phyloP scores from a whole-genome alignment of 2,888 invertebrate genomes.

The Vesta saturnalis region DNA sequence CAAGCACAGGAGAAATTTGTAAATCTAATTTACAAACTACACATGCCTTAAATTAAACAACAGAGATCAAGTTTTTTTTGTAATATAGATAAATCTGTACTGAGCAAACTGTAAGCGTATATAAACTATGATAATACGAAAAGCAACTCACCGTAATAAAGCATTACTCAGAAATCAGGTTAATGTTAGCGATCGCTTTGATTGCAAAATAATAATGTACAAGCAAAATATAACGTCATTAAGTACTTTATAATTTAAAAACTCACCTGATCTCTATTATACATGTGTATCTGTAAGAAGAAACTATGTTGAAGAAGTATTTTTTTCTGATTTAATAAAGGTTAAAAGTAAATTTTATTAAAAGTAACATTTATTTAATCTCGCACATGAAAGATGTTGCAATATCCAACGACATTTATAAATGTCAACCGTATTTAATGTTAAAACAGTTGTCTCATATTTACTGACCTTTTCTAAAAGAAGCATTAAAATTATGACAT shows the following conservation, averaged over 20 bases:
- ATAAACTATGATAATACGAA: too few relatives aligned
- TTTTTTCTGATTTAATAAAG: not conserved
- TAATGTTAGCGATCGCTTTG: not conserved
- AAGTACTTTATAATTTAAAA: too few relatives aligned
- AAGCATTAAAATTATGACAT: conserved; percentile 5
- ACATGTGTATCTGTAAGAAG: conserved; percentile 1
- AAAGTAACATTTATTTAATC: not conserved
- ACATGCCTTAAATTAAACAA: too few relatives aligned
- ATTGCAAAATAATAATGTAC: not conserved
- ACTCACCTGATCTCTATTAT: conserved; percentile 1
- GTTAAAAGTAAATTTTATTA: not conserved
- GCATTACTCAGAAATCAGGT: too few relatives aligned
- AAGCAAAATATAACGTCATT: not conserved
- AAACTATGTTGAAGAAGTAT: not conserved
- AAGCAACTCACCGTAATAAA: too few relatives aligned
- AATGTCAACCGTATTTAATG: conserved; percentile 10
- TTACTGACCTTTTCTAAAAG: conserved; percentile 4
- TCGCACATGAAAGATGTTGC: not conserved
- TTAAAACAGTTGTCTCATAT: not conserved
- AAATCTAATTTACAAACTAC: too few relatives aligned
- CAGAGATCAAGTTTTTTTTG: too few relatives aligned
- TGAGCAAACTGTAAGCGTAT: too few relatives aligned
- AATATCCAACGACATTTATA: not conserved
- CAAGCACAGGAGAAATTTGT: too few relatives aligned
- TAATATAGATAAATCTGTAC: too few relatives aligned